Base-by-base conservation (phyloP, 2,888 invertebrate species). In the Gonocerus acuteangulatus region DNA sequence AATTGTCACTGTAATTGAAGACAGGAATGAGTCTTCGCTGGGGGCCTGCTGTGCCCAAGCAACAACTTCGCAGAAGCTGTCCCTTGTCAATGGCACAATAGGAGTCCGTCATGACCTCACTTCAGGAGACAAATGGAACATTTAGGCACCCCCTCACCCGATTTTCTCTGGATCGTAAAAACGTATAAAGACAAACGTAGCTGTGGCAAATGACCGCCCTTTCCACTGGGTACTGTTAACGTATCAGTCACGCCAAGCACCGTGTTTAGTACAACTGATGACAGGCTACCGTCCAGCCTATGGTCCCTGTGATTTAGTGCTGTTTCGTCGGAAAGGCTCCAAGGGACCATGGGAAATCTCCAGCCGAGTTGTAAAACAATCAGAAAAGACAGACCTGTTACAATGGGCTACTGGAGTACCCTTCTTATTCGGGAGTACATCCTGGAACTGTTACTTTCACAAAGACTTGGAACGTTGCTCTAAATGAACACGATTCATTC, bases 271-370 rank as follows among this genome's bases (percentile, higher is more conserved):
- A 57, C 44, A 57, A 57, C 57, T 57, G 57, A 45, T 32, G 57
- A 57, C 57, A 57, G 57, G 57, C 57, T 57, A 57, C 57, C 21
- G 57, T 13, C 2, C 57, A 57, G 57, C 45, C 57, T 57, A 57
- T 45, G n/a, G 57, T 13, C 2, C 19, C 18, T 9, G 15, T 18
- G 19, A 57, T 57, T 57, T 57, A 57, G 27, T 9, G 49, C 19
- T 32, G 32, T 36, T 34, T 11, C 9, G 15, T 23, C 27, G 27
- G 48, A 27, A 48, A 48, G 23, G 22, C 48, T 45, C 48, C 32
- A 15, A 23, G 36, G 13, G 18, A 27, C 34, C 27, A 48, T 48
- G 48, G 48, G 48, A 48, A 48, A 19, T 23, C n/a, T 13, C n/a
- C 4, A 16, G 16, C 0, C 6, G 36, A 27, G 27, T 19, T 18